A percentile compares a stretch with the other conserved stretches of the same genome.
phyloP scores from a whole-genome alignment of 2,113 vertebrate genomes.

The Crotophaga sulcirostris region DNA sequence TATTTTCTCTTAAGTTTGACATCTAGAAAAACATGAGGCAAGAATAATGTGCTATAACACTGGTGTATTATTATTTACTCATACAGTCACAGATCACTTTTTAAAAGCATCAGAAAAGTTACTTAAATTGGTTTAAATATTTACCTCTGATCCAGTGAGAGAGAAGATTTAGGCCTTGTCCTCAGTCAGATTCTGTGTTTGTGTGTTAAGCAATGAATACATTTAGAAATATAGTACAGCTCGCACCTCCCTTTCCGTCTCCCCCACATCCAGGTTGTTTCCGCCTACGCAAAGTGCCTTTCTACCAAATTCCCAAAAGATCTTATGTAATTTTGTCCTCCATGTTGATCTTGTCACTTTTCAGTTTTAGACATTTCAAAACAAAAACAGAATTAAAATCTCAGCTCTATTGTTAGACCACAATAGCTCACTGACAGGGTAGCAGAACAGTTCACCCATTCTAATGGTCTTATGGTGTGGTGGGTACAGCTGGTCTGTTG shows the following conservation, averaged over 20 bases:
- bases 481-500: background rate
- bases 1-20: background rate
- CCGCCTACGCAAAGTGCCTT: background rate
- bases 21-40: background rate
- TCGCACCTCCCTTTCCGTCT: constrained; percentile 38
- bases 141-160: constrained; percentile 14
- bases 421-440: background rate
- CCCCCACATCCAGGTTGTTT: background rate
- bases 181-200: background rate
- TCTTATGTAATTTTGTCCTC: background rate
- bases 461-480: background rate
- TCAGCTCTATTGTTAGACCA: background rate
- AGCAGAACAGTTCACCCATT: background rate
- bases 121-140: background rate
- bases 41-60: background rate
- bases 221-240: background rate
- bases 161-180: background rate
- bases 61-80: background rate
- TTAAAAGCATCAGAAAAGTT: background rate
- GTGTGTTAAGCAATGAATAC: background rate
- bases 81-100: background rate
- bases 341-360: background rate
- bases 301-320: background rate
- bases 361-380: background rate
- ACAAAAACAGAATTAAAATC: background rate